phyloP scores from a whole-genome alignment of 2,113 vertebrate species.

The Cochlearius cochlearius region DNA sequence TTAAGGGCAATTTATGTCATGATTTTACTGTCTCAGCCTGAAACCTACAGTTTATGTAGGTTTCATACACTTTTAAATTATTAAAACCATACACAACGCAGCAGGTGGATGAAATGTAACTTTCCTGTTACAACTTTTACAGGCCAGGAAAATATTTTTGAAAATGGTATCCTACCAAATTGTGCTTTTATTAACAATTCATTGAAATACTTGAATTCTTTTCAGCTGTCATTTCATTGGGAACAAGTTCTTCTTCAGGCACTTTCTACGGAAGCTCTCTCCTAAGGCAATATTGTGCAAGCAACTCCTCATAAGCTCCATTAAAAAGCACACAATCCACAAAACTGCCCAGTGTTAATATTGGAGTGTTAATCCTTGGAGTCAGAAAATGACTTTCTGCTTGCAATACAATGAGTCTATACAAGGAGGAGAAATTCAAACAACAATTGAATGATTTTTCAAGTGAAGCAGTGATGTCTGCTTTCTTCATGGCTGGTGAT shows the following conservation, averaged over 20 bases:
- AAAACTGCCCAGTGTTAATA: neutral
- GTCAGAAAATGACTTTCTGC: neutral
- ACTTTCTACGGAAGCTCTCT: neutral
- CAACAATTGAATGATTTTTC: neutral
- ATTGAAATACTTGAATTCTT: neutral
- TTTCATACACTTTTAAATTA: neutral
- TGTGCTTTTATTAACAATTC: neutral
- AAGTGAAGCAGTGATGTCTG: neutral
- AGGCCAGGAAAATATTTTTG: neutral
- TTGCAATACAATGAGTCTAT: neutral
- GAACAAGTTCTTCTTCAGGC: neutral
- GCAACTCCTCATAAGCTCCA: neutral
- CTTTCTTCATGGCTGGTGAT: neutral
- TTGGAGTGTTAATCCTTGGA: neutral
- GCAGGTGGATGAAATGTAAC: neutral
- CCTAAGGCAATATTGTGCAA: neutral
- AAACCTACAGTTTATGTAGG: neutral
- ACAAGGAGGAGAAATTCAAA: neutral
- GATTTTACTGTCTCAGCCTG: neutral
- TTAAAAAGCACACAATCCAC: neutral
- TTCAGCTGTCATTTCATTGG: neutral
- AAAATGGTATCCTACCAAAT: neutral
- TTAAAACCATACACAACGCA: neutral
- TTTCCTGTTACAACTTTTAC: neutral
- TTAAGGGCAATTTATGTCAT: neutral